Conservation (phyloP, 2,113 vertebrate species). For the Sebastes fasciatus region DNA sequence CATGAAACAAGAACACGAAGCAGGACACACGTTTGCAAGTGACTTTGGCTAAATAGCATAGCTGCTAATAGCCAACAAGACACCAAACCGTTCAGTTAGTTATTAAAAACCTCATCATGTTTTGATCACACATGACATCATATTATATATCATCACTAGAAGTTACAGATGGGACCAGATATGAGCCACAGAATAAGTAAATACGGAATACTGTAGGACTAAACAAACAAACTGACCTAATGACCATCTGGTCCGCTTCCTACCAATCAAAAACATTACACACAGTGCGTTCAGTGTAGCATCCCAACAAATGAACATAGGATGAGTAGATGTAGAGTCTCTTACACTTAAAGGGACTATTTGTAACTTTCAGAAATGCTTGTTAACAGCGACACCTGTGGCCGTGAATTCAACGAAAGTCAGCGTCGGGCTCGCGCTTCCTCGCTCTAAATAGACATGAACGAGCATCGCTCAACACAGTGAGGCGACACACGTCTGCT, state of each 20-base stretch:
- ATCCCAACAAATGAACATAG: background rate
- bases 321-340: background rate
- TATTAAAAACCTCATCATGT: background rate
- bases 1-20: background rate
- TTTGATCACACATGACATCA: background rate
- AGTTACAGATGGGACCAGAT: background rate
- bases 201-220: too few relatives aligned
- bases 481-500: too few relatives aligned
- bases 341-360: too few relatives aligned
- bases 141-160: background rate
- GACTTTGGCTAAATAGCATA: background rate
- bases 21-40: background rate
- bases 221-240: background rate
- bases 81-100: background rate
- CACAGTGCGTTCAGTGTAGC: background rate
- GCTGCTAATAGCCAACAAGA: background rate
- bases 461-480: too few relatives aligned
- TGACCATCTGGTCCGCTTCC: background rate
- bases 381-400: too few relatives aligned
- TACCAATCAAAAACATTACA: background rate
- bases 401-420: too few relatives aligned
- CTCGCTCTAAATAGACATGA: too few relatives aligned
- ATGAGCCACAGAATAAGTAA: background rate
- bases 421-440: too few relatives aligned
- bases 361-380: too few relatives aligned